phyloP scores from a whole-genome alignment of 1,140 invertebrate species.

The Drosophila bocki region DNA sequence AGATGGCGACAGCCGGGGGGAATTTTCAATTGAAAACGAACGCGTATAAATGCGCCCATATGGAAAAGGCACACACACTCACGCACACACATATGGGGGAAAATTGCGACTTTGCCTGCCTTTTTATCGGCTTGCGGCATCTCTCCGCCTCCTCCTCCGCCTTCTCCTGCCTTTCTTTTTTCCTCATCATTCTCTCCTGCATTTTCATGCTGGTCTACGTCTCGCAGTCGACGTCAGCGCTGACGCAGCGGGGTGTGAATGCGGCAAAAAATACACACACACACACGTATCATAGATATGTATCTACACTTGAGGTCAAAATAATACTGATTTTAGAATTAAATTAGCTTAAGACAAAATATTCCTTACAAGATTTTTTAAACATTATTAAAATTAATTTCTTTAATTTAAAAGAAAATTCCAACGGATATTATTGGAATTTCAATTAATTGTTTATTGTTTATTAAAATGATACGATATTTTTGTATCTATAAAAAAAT shows the following conservation, averaged over 20 bases:
- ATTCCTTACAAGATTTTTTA: neutral
- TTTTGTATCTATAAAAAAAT: no score
- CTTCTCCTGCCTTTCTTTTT: neutral
- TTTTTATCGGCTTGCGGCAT: conserved; percentile 61
- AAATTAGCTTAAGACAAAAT: neutral
- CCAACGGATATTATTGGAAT: neutral
- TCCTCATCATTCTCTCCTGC: conserved; percentile 30
- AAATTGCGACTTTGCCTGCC: conserved; percentile 61
- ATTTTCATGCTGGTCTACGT: conserved; percentile 67
- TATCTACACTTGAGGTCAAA: conserved; percentile 1
- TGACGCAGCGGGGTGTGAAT: conserved; percentile 60
- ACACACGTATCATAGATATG: conserved; percentile 24
- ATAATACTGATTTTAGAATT: neutral
- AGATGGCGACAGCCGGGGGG: conserved; percentile 33
- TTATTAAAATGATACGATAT: no score
- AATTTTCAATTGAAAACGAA: conserved; percentile 78
- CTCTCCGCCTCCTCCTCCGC: conserved; percentile 17
- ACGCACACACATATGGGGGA: conserved; percentile 22
- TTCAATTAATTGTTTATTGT: neutral
- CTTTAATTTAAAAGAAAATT: neutral
- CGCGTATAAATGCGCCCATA: conserved; percentile 79
- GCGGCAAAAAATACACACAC: conserved; percentile 40
- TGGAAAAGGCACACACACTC: conserved; percentile 61
- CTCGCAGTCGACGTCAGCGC: conserved; percentile 34
- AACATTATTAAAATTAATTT: neutral